A percentile compares a stretch with the other conserved stretches of the same genome.
These are phyloP conservation scores for Struthio camelus DNA, from an alignment of 2,113 vertebrate species.

Conservation along the genomic window DNA sequence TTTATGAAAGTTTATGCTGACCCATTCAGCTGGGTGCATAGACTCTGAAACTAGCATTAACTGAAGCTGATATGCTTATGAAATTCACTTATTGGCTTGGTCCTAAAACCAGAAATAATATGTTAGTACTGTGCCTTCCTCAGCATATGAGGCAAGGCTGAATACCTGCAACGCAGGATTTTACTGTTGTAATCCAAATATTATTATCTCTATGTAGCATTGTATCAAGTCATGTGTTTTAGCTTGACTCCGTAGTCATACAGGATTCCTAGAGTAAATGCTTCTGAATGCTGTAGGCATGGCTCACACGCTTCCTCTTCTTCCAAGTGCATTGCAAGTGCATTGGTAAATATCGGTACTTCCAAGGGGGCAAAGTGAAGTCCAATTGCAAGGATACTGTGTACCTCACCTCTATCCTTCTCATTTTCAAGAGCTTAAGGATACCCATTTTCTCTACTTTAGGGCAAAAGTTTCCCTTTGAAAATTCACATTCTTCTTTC, in stretches of 20 bases:
- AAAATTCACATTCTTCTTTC: neutral
- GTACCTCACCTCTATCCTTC: neutral
- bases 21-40: neutral
- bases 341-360: neutral
- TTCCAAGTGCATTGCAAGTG: neutral
- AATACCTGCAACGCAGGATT: neutral
- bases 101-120: neutral
- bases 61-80: neutral
- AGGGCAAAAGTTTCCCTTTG: neutral
- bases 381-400: neutral
- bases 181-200: neutral
- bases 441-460: neutral
- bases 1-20: neutral
- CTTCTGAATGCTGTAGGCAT: too few species aligned
- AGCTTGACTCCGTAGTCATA: neutral
- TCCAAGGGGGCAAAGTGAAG: neutral
- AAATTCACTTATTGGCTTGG: neutral
- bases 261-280: accelerated
- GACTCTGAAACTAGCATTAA: neutral
- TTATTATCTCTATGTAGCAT: neutral
- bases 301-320: neutral
- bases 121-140: neutral
- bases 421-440: neutral
- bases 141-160: neutral
- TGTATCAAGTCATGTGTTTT: neutral